These are phyloP conservation scores for Atrina japonica DNA, from an alignment of 2,888 invertebrate genomes.

Conservation along the genomic window DNA sequence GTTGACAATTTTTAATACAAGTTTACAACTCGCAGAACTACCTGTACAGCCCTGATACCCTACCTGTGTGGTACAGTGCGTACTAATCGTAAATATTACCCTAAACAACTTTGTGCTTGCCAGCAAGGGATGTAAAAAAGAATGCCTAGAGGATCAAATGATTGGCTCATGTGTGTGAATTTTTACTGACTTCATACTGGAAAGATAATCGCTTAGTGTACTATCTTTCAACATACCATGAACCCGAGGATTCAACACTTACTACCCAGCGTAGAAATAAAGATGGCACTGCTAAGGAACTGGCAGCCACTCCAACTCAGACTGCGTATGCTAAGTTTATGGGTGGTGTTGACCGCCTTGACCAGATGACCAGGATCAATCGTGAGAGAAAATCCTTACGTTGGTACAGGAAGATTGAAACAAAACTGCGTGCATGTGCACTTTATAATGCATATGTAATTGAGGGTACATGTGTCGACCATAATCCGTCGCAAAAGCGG, in stretches of 20 bases:
- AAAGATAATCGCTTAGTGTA: constrained; percentile 30
- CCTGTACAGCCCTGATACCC: too few species aligned
- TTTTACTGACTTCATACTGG: constrained; percentile 20
- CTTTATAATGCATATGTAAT: constrained; percentile 36
- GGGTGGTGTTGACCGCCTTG: constrained; percentile 36
- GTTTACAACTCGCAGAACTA: too few species aligned
- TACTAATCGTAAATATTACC: constrained; percentile 36
- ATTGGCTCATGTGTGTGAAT: constrained; percentile 27
- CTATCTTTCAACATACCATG: constrained; percentile 20
- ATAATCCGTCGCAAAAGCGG: constrained; percentile 14
- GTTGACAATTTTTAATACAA: constrained; percentile 20
- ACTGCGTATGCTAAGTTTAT: constrained; percentile 29
- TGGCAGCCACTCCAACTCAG: constrained; percentile 25
- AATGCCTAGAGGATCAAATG: constrained; percentile 11
- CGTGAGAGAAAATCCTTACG: constrained; percentile 27
- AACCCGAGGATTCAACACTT: constrained; percentile 5
- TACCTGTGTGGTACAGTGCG: constrained; percentile 36
- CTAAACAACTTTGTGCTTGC: constrained; percentile 15
- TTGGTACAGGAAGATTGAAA: constrained; percentile 35
- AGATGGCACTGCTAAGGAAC: constrained; percentile 21
- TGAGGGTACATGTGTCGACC: constrained; percentile 25
- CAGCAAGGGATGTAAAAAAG: neutral
- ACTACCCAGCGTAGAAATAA: constrained; percentile 19
- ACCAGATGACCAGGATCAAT: constrained; percentile 30
- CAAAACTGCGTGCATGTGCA: constrained; percentile 12